Evolutionary conservation across 2,888 invertebrate species (phyloP).

Genomic region (Drosophila kuntzei): DNA sequence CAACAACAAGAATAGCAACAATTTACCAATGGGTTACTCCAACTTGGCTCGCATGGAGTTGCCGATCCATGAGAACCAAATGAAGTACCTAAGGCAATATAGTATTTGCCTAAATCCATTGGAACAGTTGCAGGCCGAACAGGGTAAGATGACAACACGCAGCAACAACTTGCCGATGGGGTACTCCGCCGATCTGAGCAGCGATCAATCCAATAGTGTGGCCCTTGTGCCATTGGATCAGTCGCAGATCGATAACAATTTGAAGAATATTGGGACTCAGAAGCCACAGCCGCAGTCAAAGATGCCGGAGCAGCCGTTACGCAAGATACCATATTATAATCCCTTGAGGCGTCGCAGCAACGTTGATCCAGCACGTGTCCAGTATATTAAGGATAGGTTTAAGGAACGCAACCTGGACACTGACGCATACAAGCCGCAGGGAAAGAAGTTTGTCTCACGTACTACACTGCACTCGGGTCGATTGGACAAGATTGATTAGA

Average conservation of each 20-base stretch:
- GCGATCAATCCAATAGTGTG: slow-evolving; percentile 3
- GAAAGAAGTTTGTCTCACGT: slow-evolving; percentile 58
- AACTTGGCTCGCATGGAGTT: slow-evolving; percentile 5
- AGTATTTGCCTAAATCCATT: slow-evolving; percentile 13
- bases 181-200: slow-evolving; percentile 1
- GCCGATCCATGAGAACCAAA: not conserved
- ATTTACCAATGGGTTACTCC: slow-evolving; percentile 7
- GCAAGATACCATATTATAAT: slow-evolving; percentile 38
- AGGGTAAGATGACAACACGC: slow-evolving; percentile 7
- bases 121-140: slow-evolving; percentile 23
- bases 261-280: slow-evolving; percentile 24
- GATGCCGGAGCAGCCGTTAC: slow-evolving; percentile 32
- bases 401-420: slow-evolving; percentile 40
- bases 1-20: slow-evolving; percentile 5
- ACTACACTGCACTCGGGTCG: slow-evolving; percentile 60
- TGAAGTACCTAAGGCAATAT: slow-evolving; percentile 7
- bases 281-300: slow-evolving; percentile 18
- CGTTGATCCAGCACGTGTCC: slow-evolving; percentile 56
- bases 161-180: slow-evolving; percentile 17
- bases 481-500: slow-evolving; percentile 55
- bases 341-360: slow-evolving; percentile 57
- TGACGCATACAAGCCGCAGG: slow-evolving; percentile 31
- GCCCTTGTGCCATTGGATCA: slow-evolving; percentile 23
- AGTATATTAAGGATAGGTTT: slow-evolving; percentile 57
- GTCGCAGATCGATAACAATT: not conserved